Evolutionary conservation across 2,797 vertebrate genomes (phyloP), one percentile per base, ranked within the genome.

Genomic region (Capromys pilorides): DNA sequence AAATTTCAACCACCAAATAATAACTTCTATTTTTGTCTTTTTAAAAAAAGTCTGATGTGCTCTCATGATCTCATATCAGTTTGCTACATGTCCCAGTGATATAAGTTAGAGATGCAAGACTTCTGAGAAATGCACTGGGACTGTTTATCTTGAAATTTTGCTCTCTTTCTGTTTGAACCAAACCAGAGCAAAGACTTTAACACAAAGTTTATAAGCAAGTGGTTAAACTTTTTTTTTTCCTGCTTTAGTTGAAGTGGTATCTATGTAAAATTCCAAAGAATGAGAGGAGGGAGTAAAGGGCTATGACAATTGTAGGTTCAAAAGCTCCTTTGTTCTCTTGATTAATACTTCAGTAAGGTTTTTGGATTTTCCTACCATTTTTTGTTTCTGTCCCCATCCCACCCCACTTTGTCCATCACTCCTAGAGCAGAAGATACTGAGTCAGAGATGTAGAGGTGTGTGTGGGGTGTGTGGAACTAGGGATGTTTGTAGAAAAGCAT

Each of bases 121-220:
- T 33, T 31, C 39, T 84, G 73, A 89, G 83, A 97, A 93, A 87
- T 51, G 13, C 21, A 64, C 21, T 33, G 57, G 86, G 16, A 62
- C n/a, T 93, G 49, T 49, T 82, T 73, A 61, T 92, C 31, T 86
- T 95, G 54, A 77, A 57, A 51, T 86, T 88, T 86, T 92, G 16
- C 22, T 94, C 13, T 92, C 33, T 96, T 91, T 87, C 71, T 94
- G 13, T 86, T 71, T 89, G 86, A 88, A 79, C 57, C 26, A 95
- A 87, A 90, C 36, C 66, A 85, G 45, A 91, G 49, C 62, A 86
- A 92, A 96, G 79, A 87, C 69, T 88, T 90, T 31, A 86, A 90
- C 41, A 73, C 14, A 86, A 45, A 69, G 61, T 79, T 86, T 84
- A 66, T 61, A 84, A 86, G 73, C 19, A 57, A 75, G 41, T 93